Evolutionary conservation across 2,797 vertebrate genomes (phyloP), one percentile per base, ranked within the genome.

Genomic region (Enoplosus armatus): DNA sequence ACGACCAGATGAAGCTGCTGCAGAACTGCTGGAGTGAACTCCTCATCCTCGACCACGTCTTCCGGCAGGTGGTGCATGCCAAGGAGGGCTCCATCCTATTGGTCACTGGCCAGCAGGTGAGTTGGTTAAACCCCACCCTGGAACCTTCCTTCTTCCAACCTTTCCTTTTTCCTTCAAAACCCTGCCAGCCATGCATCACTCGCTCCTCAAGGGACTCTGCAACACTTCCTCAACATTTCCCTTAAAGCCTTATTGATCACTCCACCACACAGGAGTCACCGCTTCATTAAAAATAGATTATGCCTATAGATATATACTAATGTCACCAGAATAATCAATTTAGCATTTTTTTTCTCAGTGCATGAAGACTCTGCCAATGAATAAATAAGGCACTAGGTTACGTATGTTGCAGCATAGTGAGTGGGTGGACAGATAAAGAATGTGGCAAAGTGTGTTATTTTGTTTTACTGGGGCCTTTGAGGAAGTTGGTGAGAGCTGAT

Each of bases 1-100:
- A 99, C 27, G 98, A 99, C 95, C 98, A 99, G 95, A 99, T 99
- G 98, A 99, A 99, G 92, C 95, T 99, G 80, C 96, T 99, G 89
- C 98, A 99, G 94, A 99, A 99, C 94, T 99, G 97, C 92, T 99
- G 98, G 98, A 99, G 98, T 0, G 98, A 99, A 87, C 97, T 99
- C 83, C 95, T 99, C 93, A 99, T 99, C 86, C 95, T 99, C 6
- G 98, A 99, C 93, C 98, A 99, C 85, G 96, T 99, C 90, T 99
- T 98, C 91, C 96, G 98, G 62, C 98, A 99, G 96, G 98, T 99
- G 93, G 95, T 98, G 72, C 97, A 99, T 0, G 96, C 97, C 66
- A 99, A 99, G 89, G 98, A 99, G 87, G 97, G 97, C 62, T 98
- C 97, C 66, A 97, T 99, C 93, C 95, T 98, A 84, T 94, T 99